A percentile compares a stretch with the other conserved stretches of the same genome.
phyloP scores from a whole-genome alignment of 2,797 vertebrate species.

The Notamacropus eugenii region DNA sequence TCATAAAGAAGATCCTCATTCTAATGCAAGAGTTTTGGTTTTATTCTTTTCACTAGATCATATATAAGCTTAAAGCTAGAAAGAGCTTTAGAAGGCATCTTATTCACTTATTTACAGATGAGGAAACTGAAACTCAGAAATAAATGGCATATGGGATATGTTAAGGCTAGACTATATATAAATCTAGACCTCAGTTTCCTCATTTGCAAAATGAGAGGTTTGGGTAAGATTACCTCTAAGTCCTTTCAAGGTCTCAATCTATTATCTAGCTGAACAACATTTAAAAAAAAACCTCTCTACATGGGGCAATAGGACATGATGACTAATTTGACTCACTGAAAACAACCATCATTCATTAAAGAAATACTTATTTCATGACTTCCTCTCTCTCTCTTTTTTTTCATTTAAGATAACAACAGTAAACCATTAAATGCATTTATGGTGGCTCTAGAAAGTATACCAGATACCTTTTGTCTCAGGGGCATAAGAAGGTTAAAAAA shows the following conservation, averaged over 20 bases:
- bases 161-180: background rate
- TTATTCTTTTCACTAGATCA: background rate
- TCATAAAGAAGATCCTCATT: background rate
- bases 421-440: slow-evolving; percentile 39
- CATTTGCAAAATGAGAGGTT: background rate
- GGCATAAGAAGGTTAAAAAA: slow-evolving; percentile 58
- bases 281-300: background rate
- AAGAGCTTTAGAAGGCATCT: background rate
- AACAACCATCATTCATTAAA: background rate
- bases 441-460: slow-evolving; percentile 40
- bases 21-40: background rate
- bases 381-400: background rate
- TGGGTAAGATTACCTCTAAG: background rate
- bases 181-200: background rate
- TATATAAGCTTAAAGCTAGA: background rate
- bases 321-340: background rate
- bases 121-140: background rate
- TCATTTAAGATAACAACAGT: background rate
- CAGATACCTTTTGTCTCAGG: background rate
- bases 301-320: background rate
- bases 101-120: background rate
- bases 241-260: background rate
- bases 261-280: background rate
- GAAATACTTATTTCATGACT: background rate
- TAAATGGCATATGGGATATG: background rate